Conservation (phyloP, 2,113 vertebrate species). For the Oenanthe oenanthe region DNA sequence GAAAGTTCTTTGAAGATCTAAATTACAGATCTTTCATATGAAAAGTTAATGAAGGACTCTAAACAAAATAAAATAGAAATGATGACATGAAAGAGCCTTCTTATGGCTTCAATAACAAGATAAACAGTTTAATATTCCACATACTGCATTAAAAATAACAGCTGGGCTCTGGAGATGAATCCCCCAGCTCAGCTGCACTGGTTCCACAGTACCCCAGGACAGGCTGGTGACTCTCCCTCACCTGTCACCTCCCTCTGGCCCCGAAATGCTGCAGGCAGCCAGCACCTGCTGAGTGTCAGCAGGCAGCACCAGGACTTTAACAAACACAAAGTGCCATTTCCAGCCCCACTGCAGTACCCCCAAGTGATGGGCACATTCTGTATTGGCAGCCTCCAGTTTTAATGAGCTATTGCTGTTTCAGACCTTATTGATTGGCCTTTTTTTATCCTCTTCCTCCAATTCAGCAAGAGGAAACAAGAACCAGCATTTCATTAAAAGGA, state of each 20-base stretch:
- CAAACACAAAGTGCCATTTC: slow-evolving; percentile 35
- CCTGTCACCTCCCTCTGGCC: slow-evolving; percentile 1
- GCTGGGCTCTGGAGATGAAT: slow-evolving; percentile 53
- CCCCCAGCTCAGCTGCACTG: background rate
- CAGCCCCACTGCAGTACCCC: slow-evolving; percentile 2
- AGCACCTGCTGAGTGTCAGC: slow-evolving; percentile 12
- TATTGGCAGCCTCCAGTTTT: slow-evolving; percentile 64
- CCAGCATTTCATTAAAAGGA: slow-evolving; percentile 61
- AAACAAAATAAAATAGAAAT: slow-evolving; percentile 77
- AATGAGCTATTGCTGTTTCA: slow-evolving; percentile 67
- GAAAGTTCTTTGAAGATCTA: slow-evolving; percentile 77
- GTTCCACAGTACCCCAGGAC: background rate
- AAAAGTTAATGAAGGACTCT: slow-evolving; percentile 77
- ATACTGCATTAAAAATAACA: slow-evolving; percentile 71
- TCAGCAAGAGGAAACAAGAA: slow-evolving; percentile 53
- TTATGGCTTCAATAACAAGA: slow-evolving; percentile 75
- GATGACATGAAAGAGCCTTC: slow-evolving; percentile 76
- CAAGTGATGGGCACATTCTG: slow-evolving; percentile 18
- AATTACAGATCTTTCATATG: slow-evolving; percentile 78
- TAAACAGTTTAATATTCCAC: slow-evolving; percentile 78
- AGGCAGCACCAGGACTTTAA: background rate
- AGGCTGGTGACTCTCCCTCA: background rate
- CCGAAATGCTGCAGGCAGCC: background rate
- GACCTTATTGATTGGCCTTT: slow-evolving; percentile 52
- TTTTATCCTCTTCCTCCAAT: slow-evolving; percentile 10